Conservation (phyloP, 1,140 invertebrate species). For the Lepidurus apus region DNA sequence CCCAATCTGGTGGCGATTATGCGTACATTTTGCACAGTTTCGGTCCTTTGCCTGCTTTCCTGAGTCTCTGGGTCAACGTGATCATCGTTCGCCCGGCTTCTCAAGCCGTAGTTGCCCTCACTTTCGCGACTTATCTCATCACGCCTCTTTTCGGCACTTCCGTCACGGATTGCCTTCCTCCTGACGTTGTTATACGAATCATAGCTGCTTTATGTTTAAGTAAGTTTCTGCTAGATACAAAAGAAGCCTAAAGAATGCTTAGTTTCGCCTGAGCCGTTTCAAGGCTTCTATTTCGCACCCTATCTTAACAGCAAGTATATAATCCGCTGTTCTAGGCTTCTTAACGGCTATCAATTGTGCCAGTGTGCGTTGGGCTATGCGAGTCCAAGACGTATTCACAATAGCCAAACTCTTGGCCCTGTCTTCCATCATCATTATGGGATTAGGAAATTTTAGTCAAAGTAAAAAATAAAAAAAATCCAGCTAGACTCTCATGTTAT, state of each 20-base stretch:
- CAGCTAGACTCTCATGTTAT: too few relatives aligned
- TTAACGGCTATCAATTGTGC: constrained; percentile 82
- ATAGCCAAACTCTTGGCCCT: constrained; percentile 80
- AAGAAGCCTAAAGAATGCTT: background rate
- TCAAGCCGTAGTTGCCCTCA: constrained; percentile 74
- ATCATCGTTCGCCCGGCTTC: constrained; percentile 77
- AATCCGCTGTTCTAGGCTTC: constrained; percentile 56
- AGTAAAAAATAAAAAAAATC: constrained; percentile 48
- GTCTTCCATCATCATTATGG: constrained; percentile 72
- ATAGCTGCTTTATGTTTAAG: constrained; percentile 40
- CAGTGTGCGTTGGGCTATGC: constrained; percentile 80
- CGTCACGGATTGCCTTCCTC: constrained; percentile 33
- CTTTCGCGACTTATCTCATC: constrained; percentile 68
- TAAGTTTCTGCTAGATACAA: constrained; percentile 31
- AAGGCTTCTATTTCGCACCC: background rate
- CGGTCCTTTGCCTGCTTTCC: constrained; percentile 79
- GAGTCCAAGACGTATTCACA: constrained; percentile 85
- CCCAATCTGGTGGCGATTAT: constrained; percentile 78
- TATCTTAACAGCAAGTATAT: background rate
- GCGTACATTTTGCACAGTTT: constrained; percentile 81
- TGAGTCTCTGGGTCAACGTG: constrained; percentile 79
- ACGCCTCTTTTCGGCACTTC: constrained; percentile 48
- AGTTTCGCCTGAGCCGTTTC: background rate
- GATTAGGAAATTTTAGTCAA: constrained; percentile 62
- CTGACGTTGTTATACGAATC: constrained; percentile 39